Evolutionary conservation across 2,888 invertebrate species (phyloP), one percentile per base, ranked within the genome.

Genomic region (Oscheius sp.): DNA sequence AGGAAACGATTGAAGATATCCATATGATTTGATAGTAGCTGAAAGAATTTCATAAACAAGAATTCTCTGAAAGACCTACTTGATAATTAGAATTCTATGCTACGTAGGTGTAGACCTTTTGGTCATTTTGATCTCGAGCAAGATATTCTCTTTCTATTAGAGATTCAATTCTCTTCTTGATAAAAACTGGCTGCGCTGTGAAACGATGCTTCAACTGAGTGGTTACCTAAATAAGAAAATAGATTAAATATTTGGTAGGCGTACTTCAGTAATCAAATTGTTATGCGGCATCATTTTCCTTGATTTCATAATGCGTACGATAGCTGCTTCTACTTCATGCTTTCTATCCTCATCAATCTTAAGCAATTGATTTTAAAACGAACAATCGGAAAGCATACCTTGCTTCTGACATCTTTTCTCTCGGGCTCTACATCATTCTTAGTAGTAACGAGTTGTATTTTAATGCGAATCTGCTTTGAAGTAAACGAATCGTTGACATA

Each of bases 161-260:
- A 74, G 96, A 95, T 90, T 99, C 98, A 89, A 98, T 97, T 88
- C 98, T 92, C 89, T 97, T 96, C 90, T 99, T 99, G 88, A 99
- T 97, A 82, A 96, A 93, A 82, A 94, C 94, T 65, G 97, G 97
- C 84, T 95, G 95, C 76, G 98, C 97, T 89, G 96, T 91, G 91
- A 99, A 98, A 87, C 98, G 92, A 84, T 93, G 93, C 89, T 93
- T 94, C 82, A 98, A 90, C 89, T 97, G 96, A 88, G 96, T 94
- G 72, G 96, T 96, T 80, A 97, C 89, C 89, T 85, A 68, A n/a
- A n/a, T n/a, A n/a, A n/a, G n/a, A n/a, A n/a, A n/a, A n/a, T n/a
- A n/a, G n/a, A n/a, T n/a, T n/a, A n/a, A n/a, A n/a, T n/a, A n/a
- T n/a, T n/a, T n/a, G n/a, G n/a, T n/a, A n/a, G n/a, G n/a, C n/a